Evolutionary conservation across 2,888 invertebrate species (phyloP).

Genomic region (Drosophila algonquin): DNA sequence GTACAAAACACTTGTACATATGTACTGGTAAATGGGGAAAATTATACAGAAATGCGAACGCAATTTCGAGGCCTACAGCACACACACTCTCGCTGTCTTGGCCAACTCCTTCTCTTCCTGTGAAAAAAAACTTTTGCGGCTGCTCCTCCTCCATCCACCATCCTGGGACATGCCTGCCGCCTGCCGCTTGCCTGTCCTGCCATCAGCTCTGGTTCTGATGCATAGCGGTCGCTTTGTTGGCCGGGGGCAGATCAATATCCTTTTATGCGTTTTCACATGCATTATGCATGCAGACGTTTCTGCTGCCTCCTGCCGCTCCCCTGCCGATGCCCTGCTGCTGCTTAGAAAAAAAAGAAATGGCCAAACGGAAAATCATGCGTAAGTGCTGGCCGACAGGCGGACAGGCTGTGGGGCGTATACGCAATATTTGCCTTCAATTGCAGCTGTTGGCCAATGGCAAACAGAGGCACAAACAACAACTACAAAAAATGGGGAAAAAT

Average conservation of each 20-base stretch:
- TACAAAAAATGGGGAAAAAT: slow-evolving; percentile 20
- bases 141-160: slow-evolving; percentile 18
- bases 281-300: slow-evolving; percentile 46
- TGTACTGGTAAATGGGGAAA: slow-evolving; percentile 40
- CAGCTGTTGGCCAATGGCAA: slow-evolving; percentile 64
- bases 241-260: slow-evolving; percentile 80
- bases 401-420: slow-evolving; percentile 59
- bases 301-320: slow-evolving; percentile 22
- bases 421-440: slow-evolving; percentile 77
- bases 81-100: slow-evolving; percentile 48
- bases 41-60: slow-evolving; percentile 56
- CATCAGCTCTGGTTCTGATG: slow-evolving; percentile 49
- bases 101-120: slow-evolving; percentile 58
- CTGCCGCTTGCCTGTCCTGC: background rate
- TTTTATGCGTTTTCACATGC: slow-evolving; percentile 68
- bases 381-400: slow-evolving; percentile 50
- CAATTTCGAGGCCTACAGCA: slow-evolving; percentile 67
- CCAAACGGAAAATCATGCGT: slow-evolving; percentile 72
- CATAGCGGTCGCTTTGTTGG: slow-evolving; percentile 70
- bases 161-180: background rate
- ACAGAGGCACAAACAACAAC: slow-evolving; percentile 14
- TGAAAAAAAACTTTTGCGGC: slow-evolving; percentile 66
- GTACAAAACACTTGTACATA: slow-evolving; percentile 6
- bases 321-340: slow-evolving; percentile 17
- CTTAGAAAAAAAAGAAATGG: slow-evolving; percentile 68